Base-by-base conservation (phyloP, 2,113 vertebrate genomes). In the Condylura cristata region DNA sequence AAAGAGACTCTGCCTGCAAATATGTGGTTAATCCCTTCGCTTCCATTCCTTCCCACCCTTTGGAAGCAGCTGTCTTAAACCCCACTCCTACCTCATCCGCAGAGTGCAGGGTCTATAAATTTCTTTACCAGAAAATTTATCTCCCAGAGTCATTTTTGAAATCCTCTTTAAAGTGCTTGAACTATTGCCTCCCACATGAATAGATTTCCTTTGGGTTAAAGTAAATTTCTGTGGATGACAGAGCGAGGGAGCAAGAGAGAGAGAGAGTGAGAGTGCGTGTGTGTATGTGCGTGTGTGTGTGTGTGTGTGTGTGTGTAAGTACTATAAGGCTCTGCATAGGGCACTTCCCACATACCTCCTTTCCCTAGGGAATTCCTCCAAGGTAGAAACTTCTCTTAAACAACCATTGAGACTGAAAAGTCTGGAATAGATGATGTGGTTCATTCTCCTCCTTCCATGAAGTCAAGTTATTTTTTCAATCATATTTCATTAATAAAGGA, bases 401-500 rank as follows among this genome's bases (percentile, higher is more conserved):
- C 79, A 89, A 75, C 65, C 48, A 48, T 16, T 91, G 53, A 86
- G n/a, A 53, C 86, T 79, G 1, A 95, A 66, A 97, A 89, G 95
- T 96, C 96, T 96, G 97, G 95, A 97, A 96, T 30, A 92, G 86
- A 96, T 97, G 94, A 91, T 90, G 51, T 86, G 78, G 83, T 79
- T 90, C 30, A 34, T 83, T 78, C 65, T 84, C 41, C 75, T 80
- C 80, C 89, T 89, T 94, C 96, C 94, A 63, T 51, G 91, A 92
- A 96, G 91, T 44, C 14, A 83, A 96, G 83, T 92, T 95, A 88
- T 94, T 97, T 91, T 93, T 95, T 58, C 53, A 53, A 74, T 71
- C 95, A 92, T 94, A 89, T 97, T 97, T 94, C 96, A 86, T 96
- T 96, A 95, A 96, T 91, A 93, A 96, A 96, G 87, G 94, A 97